Evolutionary conservation across 2,888 invertebrate species (phyloP).

Genomic region (Agrochola lychnidis): DNA sequence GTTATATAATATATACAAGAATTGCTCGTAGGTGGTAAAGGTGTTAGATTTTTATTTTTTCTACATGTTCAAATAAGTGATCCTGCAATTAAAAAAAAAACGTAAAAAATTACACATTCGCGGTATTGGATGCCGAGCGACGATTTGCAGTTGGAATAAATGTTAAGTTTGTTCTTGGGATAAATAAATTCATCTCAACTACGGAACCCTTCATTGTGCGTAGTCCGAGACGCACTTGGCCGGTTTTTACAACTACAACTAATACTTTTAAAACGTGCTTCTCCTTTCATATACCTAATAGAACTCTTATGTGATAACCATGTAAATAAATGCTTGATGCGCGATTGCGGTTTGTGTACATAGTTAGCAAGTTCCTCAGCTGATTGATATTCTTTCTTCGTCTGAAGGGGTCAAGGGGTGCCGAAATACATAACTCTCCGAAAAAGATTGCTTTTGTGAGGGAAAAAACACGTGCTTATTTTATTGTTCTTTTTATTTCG

Average conservation of each 20-base stretch:
- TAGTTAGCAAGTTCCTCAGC: conserved; percentile 46
- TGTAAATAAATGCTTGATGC: conserved; percentile 35
- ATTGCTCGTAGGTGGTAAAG: too few species aligned
- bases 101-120: too few species aligned
- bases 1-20: too few species aligned
- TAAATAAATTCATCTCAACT: too few species aligned
- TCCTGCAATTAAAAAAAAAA: too few species aligned
- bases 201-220: too few species aligned
- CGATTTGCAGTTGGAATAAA: too few species aligned
- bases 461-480: conserved; percentile 47
- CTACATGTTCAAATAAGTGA: too few species aligned
- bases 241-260: conserved; percentile 24
- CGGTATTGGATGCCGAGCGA: too few species aligned
- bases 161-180: too few species aligned
- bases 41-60: too few species aligned
- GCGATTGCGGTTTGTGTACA: conserved; percentile 39
- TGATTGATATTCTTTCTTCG: conserved; percentile 58
- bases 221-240: too few species aligned
- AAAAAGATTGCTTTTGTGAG: conserved; percentile 50
- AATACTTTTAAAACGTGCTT: conserved; percentile 1
- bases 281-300: background rate
- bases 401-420: conserved; percentile 58
- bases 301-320: background rate
- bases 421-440: conserved; percentile 58
- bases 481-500: conserved; percentile 56